Evolutionary conservation across 2,797 vertebrate genomes (phyloP).

Genomic region (Anguilla obscura): DNA sequence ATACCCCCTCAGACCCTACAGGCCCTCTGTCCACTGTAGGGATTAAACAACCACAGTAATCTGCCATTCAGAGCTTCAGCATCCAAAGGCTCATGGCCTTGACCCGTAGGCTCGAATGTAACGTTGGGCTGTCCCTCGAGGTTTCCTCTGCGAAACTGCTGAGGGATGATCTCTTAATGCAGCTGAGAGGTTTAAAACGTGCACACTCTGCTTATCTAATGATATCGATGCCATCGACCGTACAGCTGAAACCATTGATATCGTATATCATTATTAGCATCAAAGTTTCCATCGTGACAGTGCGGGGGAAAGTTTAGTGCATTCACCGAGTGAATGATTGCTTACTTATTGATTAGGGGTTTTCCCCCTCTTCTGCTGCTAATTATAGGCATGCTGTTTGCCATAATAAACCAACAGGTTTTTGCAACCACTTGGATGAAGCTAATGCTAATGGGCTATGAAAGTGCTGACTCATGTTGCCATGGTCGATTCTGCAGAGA

Average conservation of each 20-base stretch:
- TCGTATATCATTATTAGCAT: background rate
- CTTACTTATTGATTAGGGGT: background rate
- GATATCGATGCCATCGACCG: background rate
- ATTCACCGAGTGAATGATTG: background rate
- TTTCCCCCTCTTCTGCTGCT: background rate
- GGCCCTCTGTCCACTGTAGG: background rate
- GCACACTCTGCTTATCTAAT: background rate
- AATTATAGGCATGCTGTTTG: background rate
- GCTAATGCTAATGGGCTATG: background rate
- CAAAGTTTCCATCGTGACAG: background rate
- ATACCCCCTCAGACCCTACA: background rate
- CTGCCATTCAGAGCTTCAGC: background rate
- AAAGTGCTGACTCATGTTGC: background rate
- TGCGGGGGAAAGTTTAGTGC: background rate
- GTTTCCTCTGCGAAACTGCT: background rate
- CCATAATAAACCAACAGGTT: background rate
- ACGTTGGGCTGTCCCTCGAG: background rate
- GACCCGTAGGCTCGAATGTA: background rate
- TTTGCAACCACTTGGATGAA: background rate
- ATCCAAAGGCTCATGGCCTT: background rate
- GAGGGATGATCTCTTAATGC: background rate
- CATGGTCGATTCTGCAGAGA: background rate
- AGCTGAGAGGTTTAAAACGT: background rate
- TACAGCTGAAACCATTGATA: background rate
- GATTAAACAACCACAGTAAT: background rate